phyloP scores from a whole-genome alignment of 2,113 vertebrate genomes.

The Riparia riparia region DNA sequence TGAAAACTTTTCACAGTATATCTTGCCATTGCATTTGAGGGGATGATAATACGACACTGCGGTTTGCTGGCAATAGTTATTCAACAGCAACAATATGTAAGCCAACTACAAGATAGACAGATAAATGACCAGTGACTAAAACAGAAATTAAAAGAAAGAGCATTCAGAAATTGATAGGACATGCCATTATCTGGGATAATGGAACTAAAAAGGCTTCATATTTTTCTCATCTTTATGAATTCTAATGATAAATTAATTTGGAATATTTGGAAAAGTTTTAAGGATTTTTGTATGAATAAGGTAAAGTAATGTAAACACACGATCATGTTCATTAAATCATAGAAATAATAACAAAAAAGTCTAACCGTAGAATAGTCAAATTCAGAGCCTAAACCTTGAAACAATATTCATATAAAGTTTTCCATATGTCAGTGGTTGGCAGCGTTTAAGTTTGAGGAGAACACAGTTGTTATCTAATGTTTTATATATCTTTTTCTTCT shows the following conservation, averaged over 20 bases:
- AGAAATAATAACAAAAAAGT: background rate
- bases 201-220: background rate
- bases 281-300: background rate
- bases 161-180: background rate
- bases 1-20: background rate
- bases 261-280: background rate
- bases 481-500: background rate
- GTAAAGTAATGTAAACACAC: background rate
- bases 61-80: background rate
- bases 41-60: no score
- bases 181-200: background rate
- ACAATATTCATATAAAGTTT: background rate
- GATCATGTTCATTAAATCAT: background rate
- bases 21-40: background rate
- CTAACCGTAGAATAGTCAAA: background rate
- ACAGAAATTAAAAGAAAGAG: background rate
- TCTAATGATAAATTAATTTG: background rate
- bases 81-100: background rate
- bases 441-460: background rate
- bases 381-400: background rate
- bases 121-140: background rate
- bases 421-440: background rate
- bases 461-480: background rate
- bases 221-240: background rate
- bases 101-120: background rate